Conservation (phyloP, 1,140 invertebrate genomes). For the Luehdorfia chinensis region DNA sequence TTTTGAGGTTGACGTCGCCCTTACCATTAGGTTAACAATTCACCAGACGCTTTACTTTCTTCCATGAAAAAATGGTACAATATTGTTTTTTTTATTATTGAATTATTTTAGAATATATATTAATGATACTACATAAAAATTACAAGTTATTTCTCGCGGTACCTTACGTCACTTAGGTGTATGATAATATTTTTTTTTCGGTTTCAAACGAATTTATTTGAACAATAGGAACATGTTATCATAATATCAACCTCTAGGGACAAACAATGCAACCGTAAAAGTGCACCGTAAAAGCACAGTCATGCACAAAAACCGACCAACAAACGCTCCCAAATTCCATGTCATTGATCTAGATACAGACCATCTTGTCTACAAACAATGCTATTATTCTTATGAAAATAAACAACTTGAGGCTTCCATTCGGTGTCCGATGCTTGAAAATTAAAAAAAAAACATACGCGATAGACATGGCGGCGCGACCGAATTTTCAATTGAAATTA, state of each 20-base stretch:
- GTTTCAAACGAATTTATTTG: no score
- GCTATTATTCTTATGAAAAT: slow-evolving; percentile 63
- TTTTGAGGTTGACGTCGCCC: no score
- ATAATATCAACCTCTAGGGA: slow-evolving; percentile 25
- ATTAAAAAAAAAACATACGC: slow-evolving; percentile 48
- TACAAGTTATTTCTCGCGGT: no score
- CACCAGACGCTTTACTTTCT: no score
- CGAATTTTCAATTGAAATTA: slow-evolving; percentile 54
- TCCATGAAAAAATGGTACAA: no score
- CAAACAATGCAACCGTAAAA: slow-evolving; percentile 34
- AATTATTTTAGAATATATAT: no score
- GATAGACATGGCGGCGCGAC: slow-evolving; percentile 50
- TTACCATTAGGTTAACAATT: no score
- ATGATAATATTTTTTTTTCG: no score
- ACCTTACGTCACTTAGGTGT: no score
- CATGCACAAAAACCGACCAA: slow-evolving; percentile 49
- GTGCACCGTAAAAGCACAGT: slow-evolving; percentile 37
- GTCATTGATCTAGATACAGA: slow-evolving; percentile 53
- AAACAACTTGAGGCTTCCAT: slow-evolving; percentile 50
- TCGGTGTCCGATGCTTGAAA: slow-evolving; percentile 41
- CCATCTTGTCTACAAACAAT: slow-evolving; percentile 68
- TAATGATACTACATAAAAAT: no score
- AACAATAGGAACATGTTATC: slow-evolving; percentile 24
- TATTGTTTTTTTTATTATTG: no score
- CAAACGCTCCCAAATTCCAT: slow-evolving; percentile 49